Evolutionary conservation across 2,888 invertebrate species (phyloP).

Genomic region (Anticlea derivata): DNA sequence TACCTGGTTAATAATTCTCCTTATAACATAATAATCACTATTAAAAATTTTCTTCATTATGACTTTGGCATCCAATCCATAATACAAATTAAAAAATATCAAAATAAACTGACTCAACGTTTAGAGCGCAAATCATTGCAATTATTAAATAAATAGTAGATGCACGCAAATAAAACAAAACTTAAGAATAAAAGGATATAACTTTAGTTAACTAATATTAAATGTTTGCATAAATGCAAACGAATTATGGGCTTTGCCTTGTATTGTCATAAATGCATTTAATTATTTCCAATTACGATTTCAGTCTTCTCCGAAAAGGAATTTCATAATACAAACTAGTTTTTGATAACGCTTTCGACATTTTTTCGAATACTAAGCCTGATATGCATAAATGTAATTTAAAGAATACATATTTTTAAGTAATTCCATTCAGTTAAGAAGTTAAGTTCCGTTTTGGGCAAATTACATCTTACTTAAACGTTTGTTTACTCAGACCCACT

Average conservation of each 20-base stretch:
- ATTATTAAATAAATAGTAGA: conserved; percentile 9
- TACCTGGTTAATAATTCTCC: too few species aligned
- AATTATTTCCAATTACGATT: conserved; percentile 22
- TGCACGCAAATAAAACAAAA: neutral
- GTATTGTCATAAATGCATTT: conserved; percentile 34
- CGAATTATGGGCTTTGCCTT: conserved; percentile 22
- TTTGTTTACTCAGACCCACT: too few species aligned
- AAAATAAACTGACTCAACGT: neutral
- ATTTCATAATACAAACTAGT: conserved; percentile 13
- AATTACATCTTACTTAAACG: too few species aligned
- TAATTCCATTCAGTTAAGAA: too few species aligned
- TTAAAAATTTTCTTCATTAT: too few species aligned
- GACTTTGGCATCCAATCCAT: too few species aligned
- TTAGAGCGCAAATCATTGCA: too few species aligned
- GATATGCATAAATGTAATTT: conserved; percentile 19
- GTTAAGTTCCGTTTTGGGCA: too few species aligned
- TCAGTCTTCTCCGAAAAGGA: conserved; percentile 35
- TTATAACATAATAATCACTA: too few species aligned
- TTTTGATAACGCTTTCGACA: neutral
- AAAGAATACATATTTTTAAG: too few species aligned
- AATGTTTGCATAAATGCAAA: conserved; percentile 1
- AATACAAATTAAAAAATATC: too few species aligned
- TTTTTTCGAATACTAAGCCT: conserved; percentile 20
- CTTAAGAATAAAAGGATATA: neutral
- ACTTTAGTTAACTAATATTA: neutral